phyloP scores from a whole-genome alignment of 2,113 vertebrate genomes.

The Amazona guildingii region DNA sequence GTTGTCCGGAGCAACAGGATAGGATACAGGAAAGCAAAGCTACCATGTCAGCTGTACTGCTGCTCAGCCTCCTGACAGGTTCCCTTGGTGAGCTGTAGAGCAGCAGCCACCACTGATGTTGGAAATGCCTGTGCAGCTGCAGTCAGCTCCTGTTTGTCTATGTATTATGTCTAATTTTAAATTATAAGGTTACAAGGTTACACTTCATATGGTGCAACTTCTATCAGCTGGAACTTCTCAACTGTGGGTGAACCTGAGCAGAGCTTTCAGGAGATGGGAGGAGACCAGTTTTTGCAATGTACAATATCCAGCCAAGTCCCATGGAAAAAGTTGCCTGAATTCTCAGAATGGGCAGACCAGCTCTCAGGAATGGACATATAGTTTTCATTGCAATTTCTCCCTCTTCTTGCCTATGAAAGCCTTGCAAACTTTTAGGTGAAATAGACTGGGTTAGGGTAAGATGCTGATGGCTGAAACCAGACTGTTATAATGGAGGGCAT shows the following conservation, averaged over 20 bases:
- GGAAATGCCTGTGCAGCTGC: neutral
- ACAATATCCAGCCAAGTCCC: neutral
- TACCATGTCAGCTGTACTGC: fast-evolving
- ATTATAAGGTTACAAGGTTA: neutral
- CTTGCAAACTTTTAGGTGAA: neutral
- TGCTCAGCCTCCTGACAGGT: neutral
- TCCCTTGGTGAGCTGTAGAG: neutral
- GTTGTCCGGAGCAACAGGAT: neutral
- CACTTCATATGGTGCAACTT: neutral
- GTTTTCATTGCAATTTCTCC: neutral
- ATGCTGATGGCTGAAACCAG: neutral
- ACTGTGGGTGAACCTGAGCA: neutral
- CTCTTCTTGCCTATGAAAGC: neutral
- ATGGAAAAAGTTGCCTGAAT: neutral
- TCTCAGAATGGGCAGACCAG: neutral
- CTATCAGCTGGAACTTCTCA: neutral
- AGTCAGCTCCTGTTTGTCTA: fast-evolving
- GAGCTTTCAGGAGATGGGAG: neutral
- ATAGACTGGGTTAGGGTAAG: neutral
- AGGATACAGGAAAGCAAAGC: neutral
- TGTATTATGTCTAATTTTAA: fast-evolving
- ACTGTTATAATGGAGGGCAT: neutral
- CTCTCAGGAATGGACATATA: fast-evolving
- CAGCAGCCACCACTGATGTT: neutral
- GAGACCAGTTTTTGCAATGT: neutral